Evolutionary conservation across 2,888 invertebrate species (phyloP).

Genomic region (Chironomus riparius): DNA sequence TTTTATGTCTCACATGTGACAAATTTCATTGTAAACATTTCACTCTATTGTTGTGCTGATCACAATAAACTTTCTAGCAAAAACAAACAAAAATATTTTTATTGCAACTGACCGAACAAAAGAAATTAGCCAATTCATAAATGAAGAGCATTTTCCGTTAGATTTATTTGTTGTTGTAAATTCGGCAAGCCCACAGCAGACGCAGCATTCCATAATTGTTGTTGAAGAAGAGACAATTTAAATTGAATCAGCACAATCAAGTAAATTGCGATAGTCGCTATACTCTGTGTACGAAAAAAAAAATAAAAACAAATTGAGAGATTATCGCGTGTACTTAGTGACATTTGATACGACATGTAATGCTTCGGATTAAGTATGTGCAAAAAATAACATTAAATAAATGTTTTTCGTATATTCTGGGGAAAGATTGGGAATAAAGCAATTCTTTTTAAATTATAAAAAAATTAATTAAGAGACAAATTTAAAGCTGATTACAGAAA

Average conservation of each 20-base stretch:
- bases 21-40: too few relatives aligned
- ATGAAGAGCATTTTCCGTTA: too few relatives aligned
- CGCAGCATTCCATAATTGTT: background rate
- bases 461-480: background rate
- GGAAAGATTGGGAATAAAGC: too few relatives aligned
- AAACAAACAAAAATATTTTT: too few relatives aligned
- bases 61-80: too few relatives aligned
- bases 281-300: slow-evolving; percentile 45
- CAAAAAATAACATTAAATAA: background rate
- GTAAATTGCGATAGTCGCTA: slow-evolving; percentile 56
- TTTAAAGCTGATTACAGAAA: too few relatives aligned
- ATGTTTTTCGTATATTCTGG: background rate
- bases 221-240: slow-evolving; percentile 46
- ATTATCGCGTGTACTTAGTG: background rate
- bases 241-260: slow-evolving; percentile 57
- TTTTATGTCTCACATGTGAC: too few relatives aligned
- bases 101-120: too few relatives aligned
- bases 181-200: too few relatives aligned
- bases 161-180: too few relatives aligned
- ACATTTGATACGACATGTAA: background rate
- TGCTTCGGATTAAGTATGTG: background rate
- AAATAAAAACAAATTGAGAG: background rate
- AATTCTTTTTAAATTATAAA: background rate
- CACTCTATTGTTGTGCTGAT: too few relatives aligned
- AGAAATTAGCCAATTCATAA: too few relatives aligned